Evolutionary conservation across 2,888 invertebrate genomes (phyloP), one percentile per base, ranked within the genome.

Genomic region (Epistrophe grossulariae): DNA sequence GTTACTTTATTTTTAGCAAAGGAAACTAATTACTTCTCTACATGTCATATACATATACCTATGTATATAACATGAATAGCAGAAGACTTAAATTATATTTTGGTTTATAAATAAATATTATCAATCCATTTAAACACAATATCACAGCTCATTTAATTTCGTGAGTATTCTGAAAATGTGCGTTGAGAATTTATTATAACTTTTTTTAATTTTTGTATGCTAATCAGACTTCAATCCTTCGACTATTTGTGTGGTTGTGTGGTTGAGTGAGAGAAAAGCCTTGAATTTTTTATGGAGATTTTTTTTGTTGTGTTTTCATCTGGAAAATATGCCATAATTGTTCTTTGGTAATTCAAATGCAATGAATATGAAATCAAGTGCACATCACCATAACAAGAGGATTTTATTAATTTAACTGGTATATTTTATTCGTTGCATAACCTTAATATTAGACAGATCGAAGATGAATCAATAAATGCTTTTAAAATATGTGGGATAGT

Each of bases 311-410:
- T 68, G 55, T 71, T 17, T 68, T 80, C 72, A 38, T 73, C 66
- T 77, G 68, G 76, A 77, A 84, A 81, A 84, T 84, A 59, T 50
- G 79, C 31, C 28, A 13, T 73, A 48, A 72, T 77, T 81, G 77
- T 60, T 77, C 45, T 66, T 35, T 59, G 57, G 68, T 50, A 84
- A 84, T 80, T 79, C 76, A 60, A 81, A 70, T 81, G 74, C 70
- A 71, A 84, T 84, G 84, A 80, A 79, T 80, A 71, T 45, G 50
- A 74, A 83, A 84, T 79, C 70, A 79, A 40, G 55, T 70, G 11
- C 19, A 52, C 7, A 52, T 19, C 15, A 55, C 28, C 40, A 4
- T 38, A 35, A 17, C 52, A 11, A 43, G 6, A 38, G 38, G 52
- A 50, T 38, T 4, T 9, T 68, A 11, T 50, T 66, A 8, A 15